Conservation (phyloP, 92 coral and sea anemone species). For the Siderastrea radians region DNA sequence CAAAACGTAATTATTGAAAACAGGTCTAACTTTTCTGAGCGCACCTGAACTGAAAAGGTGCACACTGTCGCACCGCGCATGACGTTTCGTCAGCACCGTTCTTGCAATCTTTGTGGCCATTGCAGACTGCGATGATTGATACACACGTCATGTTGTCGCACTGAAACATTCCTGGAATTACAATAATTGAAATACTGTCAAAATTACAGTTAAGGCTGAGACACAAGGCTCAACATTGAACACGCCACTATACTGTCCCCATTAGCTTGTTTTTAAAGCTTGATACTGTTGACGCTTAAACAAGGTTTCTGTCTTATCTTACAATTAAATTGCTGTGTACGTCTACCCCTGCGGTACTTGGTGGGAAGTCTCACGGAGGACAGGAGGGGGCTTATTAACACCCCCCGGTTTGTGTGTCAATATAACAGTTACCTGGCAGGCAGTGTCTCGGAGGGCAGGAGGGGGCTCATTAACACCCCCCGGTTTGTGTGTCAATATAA, state of each 20-base stretch:
- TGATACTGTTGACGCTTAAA: too few relatives aligned
- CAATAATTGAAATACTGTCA: neutral
- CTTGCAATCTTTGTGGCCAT: slow-evolving; percentile 79
- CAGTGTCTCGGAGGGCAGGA: slow-evolving; percentile 75
- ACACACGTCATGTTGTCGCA: slow-evolving; percentile 85
- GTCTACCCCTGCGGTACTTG: slow-evolving; percentile 52
- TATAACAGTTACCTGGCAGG: slow-evolving; percentile 64
- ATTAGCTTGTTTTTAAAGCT: too few relatives aligned
- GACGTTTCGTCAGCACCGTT: slow-evolving; percentile 74
- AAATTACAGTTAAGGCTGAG: neutral
- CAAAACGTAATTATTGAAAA: neutral
- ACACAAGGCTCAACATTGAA: too few relatives aligned
- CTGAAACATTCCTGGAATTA: slow-evolving; percentile 79
- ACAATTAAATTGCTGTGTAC: too few relatives aligned
- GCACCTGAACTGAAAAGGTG: slow-evolving; percentile 77
- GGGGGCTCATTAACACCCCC: neutral
- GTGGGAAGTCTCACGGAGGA: slow-evolving; percentile 69
- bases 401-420: too few relatives aligned
- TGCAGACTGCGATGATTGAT: slow-evolving; percentile 78
- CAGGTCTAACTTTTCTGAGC: neutral
- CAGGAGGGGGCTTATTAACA: slow-evolving; percentile 33
- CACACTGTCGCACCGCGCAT: slow-evolving; percentile 79
- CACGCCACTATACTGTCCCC: too few relatives aligned
- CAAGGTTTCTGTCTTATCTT: too few relatives aligned
- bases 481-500: too few relatives aligned